Base-by-base conservation (phyloP, 2,888 invertebrate genomes). In the Cremastinae sp. region DNA sequence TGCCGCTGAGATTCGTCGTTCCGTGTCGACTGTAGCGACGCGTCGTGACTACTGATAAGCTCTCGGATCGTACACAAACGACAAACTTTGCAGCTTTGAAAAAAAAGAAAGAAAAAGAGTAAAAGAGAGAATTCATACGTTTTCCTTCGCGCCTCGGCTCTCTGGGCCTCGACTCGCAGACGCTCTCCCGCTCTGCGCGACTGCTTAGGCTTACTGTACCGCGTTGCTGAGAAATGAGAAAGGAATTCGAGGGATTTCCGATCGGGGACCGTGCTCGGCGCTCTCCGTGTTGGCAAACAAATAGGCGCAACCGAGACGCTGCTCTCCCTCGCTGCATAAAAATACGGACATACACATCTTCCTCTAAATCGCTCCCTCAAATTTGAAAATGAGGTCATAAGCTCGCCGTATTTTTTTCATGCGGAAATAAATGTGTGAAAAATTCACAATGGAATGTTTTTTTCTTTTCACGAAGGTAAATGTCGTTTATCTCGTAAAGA, bases 211-310 rank as follows among this genome's bases (percentile, higher is more conserved):
- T 70, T 18, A 51, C 28, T 28, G 45, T 55, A 47, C 37, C 43
- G 47, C 20, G 22, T 20, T 45, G 65, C 55, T 75, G 75, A 75
- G 75, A 75, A 71, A 71, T 56, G 28, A 71, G 75, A 75, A 75
- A 75, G 75, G 75, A 75, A 75, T 75, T 75, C 66, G 75, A 71
- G 71, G 66, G 71, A 75, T 75, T 75, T 75, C 75, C 75, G 71
- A 71, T 66, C 58, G 16, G 62, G 10, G 51, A 65, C 53, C 53
- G 49, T 61, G 51, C 20, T 39, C 8, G 14, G n/a, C n/a, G n/a
- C n/a, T n/a, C 1, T 22, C 39, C 16, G 5, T 53, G 39, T 53
- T 37, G 39, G 20, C 51, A 20, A 51, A 20, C 51, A 51, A 49
- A 49, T 8, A 18, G 45, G 28, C 28, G 28, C 12, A n/a, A 28